Conservation (phyloP, 1,140 invertebrate species). For the Sycobia sp. region DNA sequence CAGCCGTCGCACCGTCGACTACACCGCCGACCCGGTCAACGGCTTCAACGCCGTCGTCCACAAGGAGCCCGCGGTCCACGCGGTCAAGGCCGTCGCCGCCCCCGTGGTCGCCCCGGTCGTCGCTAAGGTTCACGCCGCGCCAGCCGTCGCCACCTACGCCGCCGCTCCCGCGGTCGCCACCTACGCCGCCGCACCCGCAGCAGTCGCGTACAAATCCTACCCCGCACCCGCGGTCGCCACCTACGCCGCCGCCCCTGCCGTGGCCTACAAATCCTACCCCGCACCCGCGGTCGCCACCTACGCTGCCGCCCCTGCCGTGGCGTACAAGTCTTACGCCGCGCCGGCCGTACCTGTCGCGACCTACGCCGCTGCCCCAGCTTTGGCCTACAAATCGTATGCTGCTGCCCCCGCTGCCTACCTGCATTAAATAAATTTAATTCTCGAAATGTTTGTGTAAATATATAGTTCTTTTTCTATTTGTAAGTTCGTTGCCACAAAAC, state of each 20-base stretch:
- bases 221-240: constrained; percentile 33
- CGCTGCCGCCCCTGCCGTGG: too few relatives aligned
- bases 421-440: too few relatives aligned
- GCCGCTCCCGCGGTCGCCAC: constrained; percentile 12
- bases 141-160: background rate
- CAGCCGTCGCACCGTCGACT: constrained; percentile 68
- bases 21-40: constrained; percentile 63
- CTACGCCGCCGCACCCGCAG: too few relatives aligned
- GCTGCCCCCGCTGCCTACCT: background rate
- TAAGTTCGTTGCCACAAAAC: too few relatives aligned
- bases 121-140: background rate
- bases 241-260: too few relatives aligned
- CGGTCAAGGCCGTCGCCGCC: constrained; percentile 48
- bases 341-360: background rate
- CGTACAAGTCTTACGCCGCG: constrained; percentile 16
- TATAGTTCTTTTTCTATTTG: too few relatives aligned
- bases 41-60: constrained; percentile 67
- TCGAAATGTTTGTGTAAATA: too few relatives aligned
- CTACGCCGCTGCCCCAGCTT: constrained; percentile 23
- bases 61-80: constrained; percentile 64
- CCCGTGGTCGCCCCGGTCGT: constrained; percentile 20
- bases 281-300: background rate
- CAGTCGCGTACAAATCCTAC: too few relatives aligned
- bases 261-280: background rate
- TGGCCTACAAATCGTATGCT: too few relatives aligned